Conservation (phyloP, 2,888 invertebrate genomes). For the Ernsta delagoae region DNA sequence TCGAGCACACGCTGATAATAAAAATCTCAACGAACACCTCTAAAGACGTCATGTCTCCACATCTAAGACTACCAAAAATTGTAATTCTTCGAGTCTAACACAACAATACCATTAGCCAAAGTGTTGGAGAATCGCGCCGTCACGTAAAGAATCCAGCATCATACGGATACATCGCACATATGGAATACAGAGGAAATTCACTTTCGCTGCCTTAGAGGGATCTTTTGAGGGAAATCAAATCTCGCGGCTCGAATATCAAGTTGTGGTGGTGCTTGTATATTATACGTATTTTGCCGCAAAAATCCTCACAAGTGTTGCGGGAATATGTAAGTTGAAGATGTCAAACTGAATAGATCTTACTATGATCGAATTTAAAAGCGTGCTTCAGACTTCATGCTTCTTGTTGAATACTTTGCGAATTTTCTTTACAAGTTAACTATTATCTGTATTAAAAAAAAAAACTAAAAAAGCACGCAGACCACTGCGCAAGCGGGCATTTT, state of each 20-base stretch:
- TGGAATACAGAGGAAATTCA: slow-evolving; percentile 27
- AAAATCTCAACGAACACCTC: too few relatives aligned
- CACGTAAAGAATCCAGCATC: background rate
- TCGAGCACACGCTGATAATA: too few relatives aligned
- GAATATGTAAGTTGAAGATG: background rate
- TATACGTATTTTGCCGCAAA: background rate
- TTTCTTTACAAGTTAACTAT: too few relatives aligned
- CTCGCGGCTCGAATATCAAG: slow-evolving; percentile 31
- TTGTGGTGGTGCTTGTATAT: slow-evolving; percentile 4
- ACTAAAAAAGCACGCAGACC: too few relatives aligned
- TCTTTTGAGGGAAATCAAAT: slow-evolving; percentile 35
- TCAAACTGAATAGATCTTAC: slow-evolving; percentile 3
- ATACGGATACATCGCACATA: background rate
- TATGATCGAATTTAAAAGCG: background rate
- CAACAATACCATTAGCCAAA: slow-evolving; percentile 1
- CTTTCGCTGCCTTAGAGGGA: slow-evolving; percentile 31
- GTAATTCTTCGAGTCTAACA: background rate
- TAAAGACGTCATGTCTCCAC: too few relatives aligned
- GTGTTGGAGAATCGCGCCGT: background rate
- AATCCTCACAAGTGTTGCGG: background rate
- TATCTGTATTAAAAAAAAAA: too few relatives aligned
- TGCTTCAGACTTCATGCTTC: background rate
- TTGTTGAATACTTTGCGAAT: too few relatives aligned
- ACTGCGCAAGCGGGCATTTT: too few relatives aligned
- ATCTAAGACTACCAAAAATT: background rate